Base-by-base conservation (phyloP, 2,113 vertebrate species). In the Platysteira castanea region DNA sequence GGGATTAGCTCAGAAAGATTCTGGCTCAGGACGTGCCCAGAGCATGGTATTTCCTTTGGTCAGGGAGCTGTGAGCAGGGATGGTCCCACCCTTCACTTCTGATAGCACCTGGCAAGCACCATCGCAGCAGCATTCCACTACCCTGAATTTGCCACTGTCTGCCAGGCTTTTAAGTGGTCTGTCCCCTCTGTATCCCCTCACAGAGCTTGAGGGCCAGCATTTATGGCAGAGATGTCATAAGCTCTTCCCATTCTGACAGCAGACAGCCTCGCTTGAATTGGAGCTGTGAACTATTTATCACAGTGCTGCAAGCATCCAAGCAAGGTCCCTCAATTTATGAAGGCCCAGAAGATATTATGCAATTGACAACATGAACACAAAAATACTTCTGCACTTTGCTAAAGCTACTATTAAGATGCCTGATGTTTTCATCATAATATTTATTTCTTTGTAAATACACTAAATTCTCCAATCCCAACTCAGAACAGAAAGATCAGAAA, bases 341-440 rank as follows among this genome's bases (percentile, higher is more conserved):
- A 79, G 54, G 82, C 19, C 64, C 50, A 77, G 68, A 84, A 84
- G 89, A 75, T 80, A 68, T 97, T 97, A 94, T 96, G 94, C 98
- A 98, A 97, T 73, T 97, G 96, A 97, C 95, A 95, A 86, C 63
- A 93, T 1, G 39, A 95, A 96, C 88, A 94, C 77, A 97, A 95
- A 97, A 96, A 96, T 79, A 92, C 81, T 97, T 97, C 95, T 97
- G 93, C 88, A 85, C 91, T 98, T 96, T 84, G 60, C 95, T 96
- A 94, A 98, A 91, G 93, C 97, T 96, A 96, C 97, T 97, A 97
- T 71, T 96, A 97, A 97, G 97, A 94, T 30, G 68, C 92, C 89
- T 96, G 87, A 91, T 98, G 93, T 97, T 98, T 97, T 96, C 97
- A 97, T 84, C 97, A 97, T 98, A 98, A 98, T 98, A 98, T 98